Evolutionary conservation across 2,113 vertebrate species (phyloP).

Genomic region (Microtus ochrogaster): DNA sequence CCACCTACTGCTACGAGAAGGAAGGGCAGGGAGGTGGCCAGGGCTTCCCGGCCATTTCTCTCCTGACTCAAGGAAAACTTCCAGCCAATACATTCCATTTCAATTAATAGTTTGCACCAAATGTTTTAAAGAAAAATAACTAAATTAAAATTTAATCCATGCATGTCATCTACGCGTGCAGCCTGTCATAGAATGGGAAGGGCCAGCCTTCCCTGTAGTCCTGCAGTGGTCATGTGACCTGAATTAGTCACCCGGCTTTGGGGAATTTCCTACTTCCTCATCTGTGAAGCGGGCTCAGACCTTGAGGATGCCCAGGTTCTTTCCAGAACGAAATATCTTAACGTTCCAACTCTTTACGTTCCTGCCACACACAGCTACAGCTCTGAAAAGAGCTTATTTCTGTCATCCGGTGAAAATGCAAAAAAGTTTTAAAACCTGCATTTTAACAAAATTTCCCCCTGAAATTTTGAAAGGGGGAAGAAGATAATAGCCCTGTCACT

Average conservation of each 20-base stretch:
- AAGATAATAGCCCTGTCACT: neutral
- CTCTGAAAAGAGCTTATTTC: neutral
- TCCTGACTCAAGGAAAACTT: neutral
- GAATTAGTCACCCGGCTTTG: neutral
- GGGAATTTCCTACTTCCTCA: constrained; percentile 41
- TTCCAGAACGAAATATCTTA: constrained; percentile 52
- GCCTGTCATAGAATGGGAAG: neutral
- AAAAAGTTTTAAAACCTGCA: neutral
- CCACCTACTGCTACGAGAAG: neutral
- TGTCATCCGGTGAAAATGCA: constrained; percentile 35
- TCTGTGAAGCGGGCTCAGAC: neutral
- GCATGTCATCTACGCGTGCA: neutral
- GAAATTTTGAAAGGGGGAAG: neutral
- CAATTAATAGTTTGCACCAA: constrained; percentile 27
- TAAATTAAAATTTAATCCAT: constrained; percentile 55
- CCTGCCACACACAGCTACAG: neutral
- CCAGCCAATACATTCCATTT: constrained; percentile 41
- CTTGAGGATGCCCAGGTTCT: constrained; percentile 29
- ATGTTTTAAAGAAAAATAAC: constrained; percentile 24
- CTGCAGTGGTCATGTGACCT: neutral
- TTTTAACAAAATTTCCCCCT: constrained; percentile 31
- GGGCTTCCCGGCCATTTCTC: neutral
- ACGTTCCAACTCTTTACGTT: constrained; percentile 1
- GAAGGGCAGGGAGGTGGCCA: neutral
- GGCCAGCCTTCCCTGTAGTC: neutral